Conservation (phyloP, 2,113 vertebrate species). For the Datnioides undecimradiatus region DNA sequence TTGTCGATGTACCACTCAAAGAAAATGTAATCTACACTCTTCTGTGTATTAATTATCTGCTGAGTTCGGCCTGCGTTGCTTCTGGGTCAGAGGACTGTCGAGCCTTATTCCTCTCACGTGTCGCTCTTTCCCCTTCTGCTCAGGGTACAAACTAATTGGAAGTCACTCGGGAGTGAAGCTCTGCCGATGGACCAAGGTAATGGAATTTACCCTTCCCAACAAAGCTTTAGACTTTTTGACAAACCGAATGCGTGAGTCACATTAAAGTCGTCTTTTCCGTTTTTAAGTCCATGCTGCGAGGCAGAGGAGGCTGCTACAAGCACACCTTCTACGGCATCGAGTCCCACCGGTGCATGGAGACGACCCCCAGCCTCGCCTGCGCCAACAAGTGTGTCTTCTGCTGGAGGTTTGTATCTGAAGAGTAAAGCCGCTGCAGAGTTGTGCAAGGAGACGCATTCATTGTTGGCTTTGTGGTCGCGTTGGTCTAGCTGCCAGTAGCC, state of each 20-base stretch:
- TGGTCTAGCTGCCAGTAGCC: too few relatives aligned
- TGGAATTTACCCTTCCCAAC: neutral
- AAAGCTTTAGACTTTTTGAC: neutral
- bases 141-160: constrained; percentile 95
- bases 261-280: neutral
- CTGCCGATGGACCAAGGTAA: constrained; percentile 98
- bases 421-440: neutral
- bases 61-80: neutral
- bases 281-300: constrained; percentile 92
- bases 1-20: neutral
- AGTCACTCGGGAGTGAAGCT: constrained; percentile 97
- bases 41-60: neutral
- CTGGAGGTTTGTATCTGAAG: constrained; percentile 88
- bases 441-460: too few relatives aligned
- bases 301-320: constrained; percentile 97
- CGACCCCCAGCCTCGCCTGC: constrained; percentile 94
- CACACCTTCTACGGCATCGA: constrained; percentile 97
- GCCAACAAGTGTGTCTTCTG: constrained; percentile 98
- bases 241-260: neutral
- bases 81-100: neutral
- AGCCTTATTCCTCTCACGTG: neutral
- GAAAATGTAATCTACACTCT: neutral
- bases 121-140: constrained; percentile 34
- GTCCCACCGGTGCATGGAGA: constrained; percentile 98
- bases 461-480: too few relatives aligned